Evolutionary conservation across 1,140 invertebrate genomes (phyloP), one percentile per base, ranked within the genome.

Genomic region (Nilaparvata lugens): DNA sequence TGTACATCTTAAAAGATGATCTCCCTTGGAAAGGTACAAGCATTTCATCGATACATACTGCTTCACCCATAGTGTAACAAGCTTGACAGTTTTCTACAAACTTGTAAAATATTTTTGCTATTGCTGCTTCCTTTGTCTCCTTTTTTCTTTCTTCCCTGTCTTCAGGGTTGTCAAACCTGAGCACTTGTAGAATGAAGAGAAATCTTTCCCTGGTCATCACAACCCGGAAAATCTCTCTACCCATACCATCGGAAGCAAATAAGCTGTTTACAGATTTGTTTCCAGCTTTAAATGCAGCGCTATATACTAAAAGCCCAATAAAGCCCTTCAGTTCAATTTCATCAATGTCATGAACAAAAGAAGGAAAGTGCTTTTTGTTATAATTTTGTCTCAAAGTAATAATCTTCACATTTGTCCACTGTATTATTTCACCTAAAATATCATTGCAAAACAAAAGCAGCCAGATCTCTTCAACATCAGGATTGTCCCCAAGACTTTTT

Each of bases 11-110:
- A 18, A 51, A 51, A 5, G 5, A 9, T 11, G 9, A 51, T 5
- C 67, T 62, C 25, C 74, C 74, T 45, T 68, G 52, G 61, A 73
- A 76, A 40, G 62, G 55, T 19, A 71, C 56, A 16, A 76, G 60
- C 64, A 73, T 74, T 69, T 77, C 74, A 65, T 77, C 74, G 38
- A 76, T 67, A 55, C 56, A 58, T 3, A 43, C 38, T 38, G 42
- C 28, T 45, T 6, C 58, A n/a, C n/a, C n/a, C n/a, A n/a, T n/a
- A n/a, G n/a, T n/a, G n/a, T n/a, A n/a, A n/a, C n/a, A n/a, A n/a
- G n/a, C n/a, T n/a, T 66, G 52, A 38, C 65, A 70, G 52, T 63
- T 67, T 13, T 63, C 35, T 52, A 68, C 64, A 59, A 71, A 69
- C 13, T 61, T 40, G 14, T 13, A 9, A 19, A 56, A 56, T 4